Evolutionary conservation across 2,113 vertebrate genomes (phyloP), one percentile per base, ranked within the genome.

Genomic region (Chinchilla lanigera): DNA sequence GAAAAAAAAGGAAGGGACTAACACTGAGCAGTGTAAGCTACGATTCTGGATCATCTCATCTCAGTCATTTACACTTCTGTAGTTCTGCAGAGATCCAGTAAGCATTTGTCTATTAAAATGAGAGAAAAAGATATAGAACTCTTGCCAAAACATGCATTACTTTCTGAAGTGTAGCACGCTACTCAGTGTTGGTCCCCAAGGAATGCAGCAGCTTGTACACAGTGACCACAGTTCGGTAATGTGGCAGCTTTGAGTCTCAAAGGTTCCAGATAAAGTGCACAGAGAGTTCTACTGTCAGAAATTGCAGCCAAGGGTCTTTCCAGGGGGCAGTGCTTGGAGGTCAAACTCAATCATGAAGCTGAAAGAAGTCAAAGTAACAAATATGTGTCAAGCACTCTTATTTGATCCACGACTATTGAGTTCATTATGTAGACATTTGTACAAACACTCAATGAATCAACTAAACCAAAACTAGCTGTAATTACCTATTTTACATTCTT

Each of bases 221-320:
- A 98, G 98, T 98, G 98, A 98, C 97, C 98, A 99, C 98, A 99
- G 99, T 98, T 99, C 98, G 99, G 98, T 98, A 98, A 98, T 98
- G 98, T 99, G 98, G 98, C 98, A 99, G 98, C 98, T 99, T 98
- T 98, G 97, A 98, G 98, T 99, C 99, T 99, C 98, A 14, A 81
- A 99, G 98, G 98, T 98, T 98, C 96, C 94, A 98, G 98, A 98
- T 98, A 98, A 99, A 99, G 98, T 98, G 98, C 98, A 97, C 92
- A 97, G 97, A 98, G 97, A 98, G 97, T 98, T 98, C 93, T 98
- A 98, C 98, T 98, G 98, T 98, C 98, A 98, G 98, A 98, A 89
- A 80, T 95, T 98, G 94, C 95, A 98, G 98, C 94, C 97, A 98
- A 98, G 97, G 97, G 98, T 98, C 98, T 98, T 98, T 97, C 98